Evolutionary conservation across 1,140 invertebrate genomes (phyloP).

Genomic region (Megathymus violae): DNA sequence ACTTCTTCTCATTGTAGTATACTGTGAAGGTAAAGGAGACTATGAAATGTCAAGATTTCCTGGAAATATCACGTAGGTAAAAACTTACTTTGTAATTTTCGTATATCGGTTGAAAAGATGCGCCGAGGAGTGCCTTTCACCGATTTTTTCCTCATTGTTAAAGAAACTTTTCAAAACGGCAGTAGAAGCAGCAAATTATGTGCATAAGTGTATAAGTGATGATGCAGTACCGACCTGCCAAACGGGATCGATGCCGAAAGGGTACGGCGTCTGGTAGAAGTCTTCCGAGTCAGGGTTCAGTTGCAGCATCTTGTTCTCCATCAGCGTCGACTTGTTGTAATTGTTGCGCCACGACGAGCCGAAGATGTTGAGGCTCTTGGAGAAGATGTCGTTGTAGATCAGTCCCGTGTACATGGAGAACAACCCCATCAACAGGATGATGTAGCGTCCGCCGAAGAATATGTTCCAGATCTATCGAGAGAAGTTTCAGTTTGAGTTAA

Average conservation of each 20-base stretch:
- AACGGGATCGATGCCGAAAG: slow-evolving; percentile 96
- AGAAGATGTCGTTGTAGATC: slow-evolving; percentile 99
- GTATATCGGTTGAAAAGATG: too few species aligned
- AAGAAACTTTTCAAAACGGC: too few species aligned
- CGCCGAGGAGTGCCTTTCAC: too few species aligned
- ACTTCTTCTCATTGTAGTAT: too few species aligned
- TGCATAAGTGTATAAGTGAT: too few species aligned
- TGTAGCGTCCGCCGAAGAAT: slow-evolving; percentile 99
- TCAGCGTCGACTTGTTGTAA: slow-evolving; percentile 84
- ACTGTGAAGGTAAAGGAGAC: too few species aligned
- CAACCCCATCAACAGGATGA: slow-evolving; percentile 98
- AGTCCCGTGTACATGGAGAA: slow-evolving; percentile 99
- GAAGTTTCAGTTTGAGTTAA: too few species aligned
- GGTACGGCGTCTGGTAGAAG: slow-evolving; percentile 89
- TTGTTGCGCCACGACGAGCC: slow-evolving; percentile 93
- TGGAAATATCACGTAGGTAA: too few species aligned
- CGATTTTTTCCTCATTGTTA: too few species aligned
- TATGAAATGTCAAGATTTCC: too few species aligned
- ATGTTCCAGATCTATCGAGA: slow-evolving; percentile 98
- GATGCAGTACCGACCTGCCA: slow-evolving; percentile 95
- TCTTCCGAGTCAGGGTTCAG: slow-evolving; percentile 86
- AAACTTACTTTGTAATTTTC: too few species aligned
- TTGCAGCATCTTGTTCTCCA: slow-evolving; percentile 84
- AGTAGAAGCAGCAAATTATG: too few species aligned
- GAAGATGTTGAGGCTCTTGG: slow-evolving; percentile 98